Evolutionary conservation across 53 echinoderm and acorn worm species (phyloP).

Genomic region (Crossaster papposus): DNA sequence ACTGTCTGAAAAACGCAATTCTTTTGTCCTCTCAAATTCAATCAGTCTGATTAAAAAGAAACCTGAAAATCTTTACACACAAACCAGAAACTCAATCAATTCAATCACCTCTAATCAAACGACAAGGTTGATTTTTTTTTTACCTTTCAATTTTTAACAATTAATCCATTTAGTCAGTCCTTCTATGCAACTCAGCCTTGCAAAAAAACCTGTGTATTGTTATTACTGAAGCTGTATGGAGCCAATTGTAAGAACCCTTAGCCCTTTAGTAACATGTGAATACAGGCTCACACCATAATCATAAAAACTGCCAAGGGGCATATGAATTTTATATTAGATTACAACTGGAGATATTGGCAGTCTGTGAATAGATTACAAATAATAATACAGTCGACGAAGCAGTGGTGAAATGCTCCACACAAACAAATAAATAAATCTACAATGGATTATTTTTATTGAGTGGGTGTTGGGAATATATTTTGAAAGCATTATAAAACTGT

Average conservation of each 20-base stretch:
- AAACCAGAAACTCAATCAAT: no score
- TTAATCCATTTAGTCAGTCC: not conserved
- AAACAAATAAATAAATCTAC: not conserved
- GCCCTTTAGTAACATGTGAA: not conserved
- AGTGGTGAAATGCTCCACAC: not conserved
- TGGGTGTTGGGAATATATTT: no score
- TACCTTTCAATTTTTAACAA: no score
- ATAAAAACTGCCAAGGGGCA: slow-evolving; percentile 18
- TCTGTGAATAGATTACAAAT: not conserved
- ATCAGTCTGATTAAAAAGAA: no score
- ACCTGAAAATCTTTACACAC: no score
- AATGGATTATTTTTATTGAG: not conserved
- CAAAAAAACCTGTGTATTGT: slow-evolving; percentile 5
- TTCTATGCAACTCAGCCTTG: not conserved
- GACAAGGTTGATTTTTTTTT: no score
- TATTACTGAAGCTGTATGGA: not conserved
- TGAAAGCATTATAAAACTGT: no score
- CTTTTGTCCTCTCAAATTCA: no score
- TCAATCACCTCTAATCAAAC: no score
- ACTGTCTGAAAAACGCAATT: no score
- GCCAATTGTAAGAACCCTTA: not conserved
- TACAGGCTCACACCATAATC: not conserved
- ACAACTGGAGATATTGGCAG: slow-evolving; percentile 5
- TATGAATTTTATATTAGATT: slow-evolving; percentile 42
- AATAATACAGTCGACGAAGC: not conserved